Evolutionary conservation across 2,888 invertebrate genomes (phyloP), one percentile per base, ranked within the genome.

Genomic region (Lithophane semibrunnea): DNA sequence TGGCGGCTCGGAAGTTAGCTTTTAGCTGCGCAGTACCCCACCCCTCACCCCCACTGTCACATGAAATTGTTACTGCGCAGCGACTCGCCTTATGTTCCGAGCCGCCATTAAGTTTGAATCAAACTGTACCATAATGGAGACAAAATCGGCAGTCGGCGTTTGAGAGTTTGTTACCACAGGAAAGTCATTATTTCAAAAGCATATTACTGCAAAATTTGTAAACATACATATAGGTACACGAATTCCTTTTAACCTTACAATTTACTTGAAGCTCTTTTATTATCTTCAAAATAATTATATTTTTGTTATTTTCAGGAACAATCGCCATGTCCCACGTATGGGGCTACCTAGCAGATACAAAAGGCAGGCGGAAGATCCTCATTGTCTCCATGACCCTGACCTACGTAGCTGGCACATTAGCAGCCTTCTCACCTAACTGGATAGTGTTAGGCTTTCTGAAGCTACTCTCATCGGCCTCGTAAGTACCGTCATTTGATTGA

Each of bases 391-490:
- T 97, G 80, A 88, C 92, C 0, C 82, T 97, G 4, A 97, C 97
- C 44, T 96, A 97, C 73, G n/a, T 96, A 3, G 90, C 97, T 2
- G 97, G 97, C 0, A 88, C 97, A 0, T 86, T 95, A 5, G 97
- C 97, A 0, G 97, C 97, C 0, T 95, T 97, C 76, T 97, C 98
- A 0, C 97, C 97, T 0, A 97, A 97, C 85, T 98, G 97, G 92
- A 96, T 97, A 77, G 95, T 97, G 68, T 93, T 98, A 12, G 92
- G 97, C n/a, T 87, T 97, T 0, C 97, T 97, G 60, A 97, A 98
- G 85, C 97, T 98, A 83, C 85, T 97, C 1, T 98, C 97, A 67
- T 98, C 98, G 9, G 97, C 98, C 74, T 94, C 97, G 96, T 96
- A 83, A 94, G 96, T 94, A 71, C 37, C 13, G 74, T 16, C 12